Conservation (phyloP, 2,797 vertebrate genomes). For the Thalassophryne amazonica region DNA sequence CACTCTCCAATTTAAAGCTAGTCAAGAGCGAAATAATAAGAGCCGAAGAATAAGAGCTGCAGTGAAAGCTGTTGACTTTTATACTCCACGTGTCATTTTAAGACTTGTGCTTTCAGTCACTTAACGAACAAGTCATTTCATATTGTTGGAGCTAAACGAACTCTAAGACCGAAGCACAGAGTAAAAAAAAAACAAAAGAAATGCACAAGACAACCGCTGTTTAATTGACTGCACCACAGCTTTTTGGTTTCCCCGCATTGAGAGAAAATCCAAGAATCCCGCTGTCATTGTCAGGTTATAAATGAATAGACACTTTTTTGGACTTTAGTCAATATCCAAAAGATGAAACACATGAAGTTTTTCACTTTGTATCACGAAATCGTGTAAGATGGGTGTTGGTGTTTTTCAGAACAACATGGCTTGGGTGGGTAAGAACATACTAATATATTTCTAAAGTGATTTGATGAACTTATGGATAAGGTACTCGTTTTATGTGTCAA, state of each 20-base stretch:
- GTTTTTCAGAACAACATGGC: neutral
- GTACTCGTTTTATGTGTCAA: slow-evolving; percentile 36
- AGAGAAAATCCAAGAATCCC: slow-evolving; percentile 2
- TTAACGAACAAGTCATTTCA: slow-evolving; percentile 18
- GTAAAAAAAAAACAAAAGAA: neutral
- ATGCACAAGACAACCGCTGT: neutral
- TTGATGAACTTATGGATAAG: neutral
- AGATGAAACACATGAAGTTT: slow-evolving; percentile 25
- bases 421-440: too few species aligned
- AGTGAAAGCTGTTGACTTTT: slow-evolving; percentile 4
- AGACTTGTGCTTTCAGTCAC: slow-evolving; percentile 13
- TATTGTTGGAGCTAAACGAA: neutral
- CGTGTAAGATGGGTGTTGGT: slow-evolving; percentile 8
- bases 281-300: slow-evolving; percentile 4
- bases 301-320: slow-evolving; percentile 9
- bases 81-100: slow-evolving; percentile 8
- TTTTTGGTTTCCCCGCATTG: slow-evolving; percentile 1
- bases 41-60: slow-evolving; percentile 20
- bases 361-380: too few species aligned
- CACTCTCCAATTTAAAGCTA: slow-evolving; percentile 7
- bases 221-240: slow-evolving; percentile 8
- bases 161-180: slow-evolving; percentile 2
- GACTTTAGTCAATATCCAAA: neutral
- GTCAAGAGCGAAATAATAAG: too few species aligned
- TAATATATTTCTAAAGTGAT: too few species aligned